These are phyloP conservation scores for Cosmorhoe ocellata DNA, from an alignment of 2,888 invertebrate genomes.

Conservation along the genomic window DNA sequence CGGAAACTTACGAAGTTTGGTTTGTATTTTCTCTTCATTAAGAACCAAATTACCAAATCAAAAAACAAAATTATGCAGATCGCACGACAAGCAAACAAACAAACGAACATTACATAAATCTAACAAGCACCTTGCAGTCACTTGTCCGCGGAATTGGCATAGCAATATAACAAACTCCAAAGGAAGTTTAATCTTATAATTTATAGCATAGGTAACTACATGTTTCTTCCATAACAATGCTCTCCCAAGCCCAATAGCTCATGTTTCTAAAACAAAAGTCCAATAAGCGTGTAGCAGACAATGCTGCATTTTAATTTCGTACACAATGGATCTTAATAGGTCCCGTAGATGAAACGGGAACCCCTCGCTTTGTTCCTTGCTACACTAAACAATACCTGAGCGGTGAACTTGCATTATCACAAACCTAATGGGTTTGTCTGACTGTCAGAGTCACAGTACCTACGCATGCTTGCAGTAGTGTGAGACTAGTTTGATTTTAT, in stretches of 20 bases:
- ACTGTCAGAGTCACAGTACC: conserved; percentile 39
- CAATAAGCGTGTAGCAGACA: conserved; percentile 63
- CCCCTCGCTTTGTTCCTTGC: conserved; percentile 66
- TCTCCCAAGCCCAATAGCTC: conserved; percentile 26
- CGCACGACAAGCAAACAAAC: no score
- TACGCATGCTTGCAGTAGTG: background rate
- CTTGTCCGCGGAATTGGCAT: no score
- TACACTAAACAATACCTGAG: conserved; percentile 77
- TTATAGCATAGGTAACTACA: background rate
- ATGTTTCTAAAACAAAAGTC: conserved; percentile 54
- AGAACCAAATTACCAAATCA: no score
- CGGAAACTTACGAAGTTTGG: no score
- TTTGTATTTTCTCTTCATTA: no score
- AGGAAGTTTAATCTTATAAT: no score
- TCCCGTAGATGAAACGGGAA: conserved; percentile 73
- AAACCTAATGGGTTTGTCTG: conserved; percentile 77
- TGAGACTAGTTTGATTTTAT: no score
- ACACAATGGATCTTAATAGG: conserved; percentile 77
- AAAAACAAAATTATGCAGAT: no score
- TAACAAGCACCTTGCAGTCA: no score
- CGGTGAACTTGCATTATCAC: conserved; percentile 80
- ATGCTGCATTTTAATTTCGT: conserved; percentile 80
- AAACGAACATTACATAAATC: no score
- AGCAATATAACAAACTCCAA: no score
- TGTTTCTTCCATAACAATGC: conserved; percentile 10